Evolutionary conservation across 2,888 invertebrate species (phyloP).

Genomic region (Mamestra brassicae): DNA sequence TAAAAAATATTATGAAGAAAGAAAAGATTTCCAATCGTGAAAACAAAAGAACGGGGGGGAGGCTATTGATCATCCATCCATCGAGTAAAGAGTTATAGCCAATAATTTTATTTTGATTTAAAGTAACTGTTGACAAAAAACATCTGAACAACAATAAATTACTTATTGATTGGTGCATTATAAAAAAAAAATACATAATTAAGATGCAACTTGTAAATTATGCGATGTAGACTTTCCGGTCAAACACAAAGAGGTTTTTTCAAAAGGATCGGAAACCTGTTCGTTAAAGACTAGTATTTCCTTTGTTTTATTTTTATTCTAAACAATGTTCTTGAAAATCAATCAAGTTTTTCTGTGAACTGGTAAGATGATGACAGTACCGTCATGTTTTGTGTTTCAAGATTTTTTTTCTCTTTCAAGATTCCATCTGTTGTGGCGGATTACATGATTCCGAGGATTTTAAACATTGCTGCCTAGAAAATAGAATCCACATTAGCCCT

Average conservation of each 20-base stretch:
- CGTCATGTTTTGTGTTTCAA: not conserved
- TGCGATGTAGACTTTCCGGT: not conserved
- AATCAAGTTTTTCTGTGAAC: not conserved
- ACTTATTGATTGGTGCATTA: too few relatives aligned
- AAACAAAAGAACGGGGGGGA: too few relatives aligned
- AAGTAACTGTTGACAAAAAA: not conserved
- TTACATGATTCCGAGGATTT: too few relatives aligned
- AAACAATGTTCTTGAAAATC: not conserved
- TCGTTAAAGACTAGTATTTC: not conserved
- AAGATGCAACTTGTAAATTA: too few relatives aligned
- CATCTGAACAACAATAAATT: not conserved
- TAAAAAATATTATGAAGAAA: too few relatives aligned
- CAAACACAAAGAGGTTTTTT: constrained; percentile 1
- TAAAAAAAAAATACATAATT: too few relatives aligned
- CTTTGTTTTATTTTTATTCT: not conserved
- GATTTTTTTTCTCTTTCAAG: too few relatives aligned
- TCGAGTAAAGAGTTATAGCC: not conserved
- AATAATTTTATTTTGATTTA: not conserved
- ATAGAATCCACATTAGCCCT: too few relatives aligned
- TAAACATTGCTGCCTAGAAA: too few relatives aligned
- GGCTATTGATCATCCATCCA: too few relatives aligned
- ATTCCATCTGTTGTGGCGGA: too few relatives aligned
- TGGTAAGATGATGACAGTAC: not conserved
- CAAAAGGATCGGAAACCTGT: not conserved
- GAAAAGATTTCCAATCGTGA: too few relatives aligned